Base-by-base conservation (phyloP, 1,140 invertebrate genomes). In the Piezodorus guildinii region DNA sequence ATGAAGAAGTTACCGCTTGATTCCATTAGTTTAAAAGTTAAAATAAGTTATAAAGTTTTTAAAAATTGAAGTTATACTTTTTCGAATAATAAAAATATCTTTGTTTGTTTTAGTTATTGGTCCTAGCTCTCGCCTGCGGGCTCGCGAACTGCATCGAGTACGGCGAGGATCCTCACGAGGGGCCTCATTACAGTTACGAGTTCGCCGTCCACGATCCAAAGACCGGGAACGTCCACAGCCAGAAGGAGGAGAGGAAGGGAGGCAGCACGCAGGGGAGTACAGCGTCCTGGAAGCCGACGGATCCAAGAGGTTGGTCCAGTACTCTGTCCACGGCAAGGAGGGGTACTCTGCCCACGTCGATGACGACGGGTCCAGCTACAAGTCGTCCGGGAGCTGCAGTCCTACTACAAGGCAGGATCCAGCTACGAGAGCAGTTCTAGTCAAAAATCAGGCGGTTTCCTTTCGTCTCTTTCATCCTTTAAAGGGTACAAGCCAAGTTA, bases 181-280 rank as follows among this genome's bases (percentile, higher is more conserved):
- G 49, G 14, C 69, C 69, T 6, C 65, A 64, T 9, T 74, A 74
- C 67, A 67, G 69, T 21, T 74, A 70, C 67, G 67, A 73, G 62
- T 75, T 74, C 66, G 69, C 67, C 23, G 73, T 75, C 21, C 69
- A 73, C 61, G 72, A 75, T 56, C 67, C 66, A 3, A 68, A 73
- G 49, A 70, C 70, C 34, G 70, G 71, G 25, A 72, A 75, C 63
- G 65, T 71, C 49, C 69, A 75, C 27, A 69, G 68, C 56, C 73
- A 73, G 63, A 70, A 70, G 66, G 73, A 75, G 52, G 44, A 64
- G 56, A 60, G 69, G 5, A 66, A 69, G 21, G 69, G 69, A n/a
- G 68, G 67, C 62, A 46, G 52, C 14, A 68, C 68, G 23, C 60
- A 67, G 69, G 69, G 52, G 63, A 54, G 25, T 70, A 70, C 63